These are phyloP conservation scores for Chionomys nivalis DNA, from an alignment of 2,113 vertebrate genomes.

Conservation along the genomic window DNA sequence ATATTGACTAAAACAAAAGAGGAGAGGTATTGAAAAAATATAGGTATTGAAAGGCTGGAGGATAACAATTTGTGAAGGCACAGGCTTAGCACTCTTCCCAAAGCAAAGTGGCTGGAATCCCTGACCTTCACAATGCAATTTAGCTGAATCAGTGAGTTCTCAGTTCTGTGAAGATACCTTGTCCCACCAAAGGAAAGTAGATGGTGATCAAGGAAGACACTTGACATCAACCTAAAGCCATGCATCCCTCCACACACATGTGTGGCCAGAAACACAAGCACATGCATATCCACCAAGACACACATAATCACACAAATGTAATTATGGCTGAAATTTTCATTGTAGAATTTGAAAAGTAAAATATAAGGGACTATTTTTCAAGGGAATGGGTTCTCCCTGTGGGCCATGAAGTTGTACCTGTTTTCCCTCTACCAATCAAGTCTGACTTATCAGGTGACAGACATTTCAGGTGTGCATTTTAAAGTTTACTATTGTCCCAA, in stretches of 20 bases:
- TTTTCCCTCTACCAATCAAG: not conserved
- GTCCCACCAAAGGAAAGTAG: not conserved
- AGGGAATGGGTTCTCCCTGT: not conserved
- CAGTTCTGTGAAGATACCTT: not conserved
- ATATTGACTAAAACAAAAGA: too few species aligned
- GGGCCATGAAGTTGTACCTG: not conserved
- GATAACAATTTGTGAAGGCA: not conserved
- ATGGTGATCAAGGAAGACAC: not conserved
- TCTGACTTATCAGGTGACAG: not conserved
- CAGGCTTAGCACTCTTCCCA: not conserved
- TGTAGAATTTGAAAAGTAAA: not conserved
- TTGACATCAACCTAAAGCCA: not conserved
- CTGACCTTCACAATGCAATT: not conserved
- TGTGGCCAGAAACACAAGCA: not conserved
- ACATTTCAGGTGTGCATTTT: not conserved
- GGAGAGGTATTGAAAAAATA: accelerated
- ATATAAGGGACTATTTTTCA: not conserved
- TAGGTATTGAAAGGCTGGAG: not conserved
- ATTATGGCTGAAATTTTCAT: not conserved
- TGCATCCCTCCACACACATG: not conserved
- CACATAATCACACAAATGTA: not conserved
- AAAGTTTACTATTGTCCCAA: not conserved
- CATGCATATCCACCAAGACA: not conserved
- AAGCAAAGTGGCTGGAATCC: not conserved
- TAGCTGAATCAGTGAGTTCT: not conserved